phyloP scores from a whole-genome alignment of 2,797 vertebrate genomes.

The Pteropus rufus region DNA sequence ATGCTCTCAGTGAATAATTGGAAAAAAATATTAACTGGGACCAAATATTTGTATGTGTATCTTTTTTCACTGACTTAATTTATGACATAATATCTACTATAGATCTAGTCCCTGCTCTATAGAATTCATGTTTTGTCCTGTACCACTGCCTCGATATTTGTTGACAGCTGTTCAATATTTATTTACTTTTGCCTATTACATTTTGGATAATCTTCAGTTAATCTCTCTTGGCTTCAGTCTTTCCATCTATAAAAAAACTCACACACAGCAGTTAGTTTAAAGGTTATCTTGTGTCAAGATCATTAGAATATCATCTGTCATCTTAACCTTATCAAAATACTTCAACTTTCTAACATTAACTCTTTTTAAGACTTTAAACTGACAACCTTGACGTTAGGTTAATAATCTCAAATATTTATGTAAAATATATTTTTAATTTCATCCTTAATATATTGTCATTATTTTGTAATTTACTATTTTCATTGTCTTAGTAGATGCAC shows the following conservation, averaged over 20 bases:
- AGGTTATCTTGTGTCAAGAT: not conserved
- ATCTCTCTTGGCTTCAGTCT: not conserved
- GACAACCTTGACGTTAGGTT: not conserved
- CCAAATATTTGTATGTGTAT: not conserved
- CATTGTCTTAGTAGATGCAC: not conserved
- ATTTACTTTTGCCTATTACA: not conserved
- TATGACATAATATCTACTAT: not conserved
- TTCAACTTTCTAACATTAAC: not conserved
- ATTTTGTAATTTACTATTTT: slow-evolving; percentile 67
- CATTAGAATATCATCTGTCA: not conserved
- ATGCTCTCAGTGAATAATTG: not conserved
- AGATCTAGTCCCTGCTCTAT: not conserved
- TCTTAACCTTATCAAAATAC: not conserved
- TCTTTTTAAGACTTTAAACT: slow-evolving; percentile 45
- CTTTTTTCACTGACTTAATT: not conserved
- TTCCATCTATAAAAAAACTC: not conserved
- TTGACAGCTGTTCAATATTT: not conserved
- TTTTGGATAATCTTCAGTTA: not conserved
- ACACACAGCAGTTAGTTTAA: not conserved
- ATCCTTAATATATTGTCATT: slow-evolving; percentile 61
- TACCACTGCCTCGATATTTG: not conserved
- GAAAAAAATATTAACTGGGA: not conserved
- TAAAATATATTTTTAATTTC: slow-evolving; percentile 65
- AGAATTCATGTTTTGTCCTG: not conserved
- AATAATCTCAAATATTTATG: slow-evolving; percentile 58